Conservation (phyloP, 2,888 invertebrate species). For the Parapristionchus giblindavisi region DNA sequence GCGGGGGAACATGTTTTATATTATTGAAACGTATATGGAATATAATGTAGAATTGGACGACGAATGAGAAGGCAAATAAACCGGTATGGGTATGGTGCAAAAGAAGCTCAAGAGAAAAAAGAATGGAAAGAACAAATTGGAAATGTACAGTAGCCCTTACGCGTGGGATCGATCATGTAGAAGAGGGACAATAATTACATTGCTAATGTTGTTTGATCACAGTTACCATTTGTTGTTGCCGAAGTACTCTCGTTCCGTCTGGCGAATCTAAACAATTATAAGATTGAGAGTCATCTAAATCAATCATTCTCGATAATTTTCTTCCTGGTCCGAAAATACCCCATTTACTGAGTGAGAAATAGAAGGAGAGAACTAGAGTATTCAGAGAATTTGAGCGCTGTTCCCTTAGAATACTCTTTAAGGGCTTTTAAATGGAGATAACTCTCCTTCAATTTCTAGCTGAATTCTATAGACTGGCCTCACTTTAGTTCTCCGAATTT, state of each 20-base stretch:
- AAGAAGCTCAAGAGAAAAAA: no score
- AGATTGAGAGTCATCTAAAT: no score
- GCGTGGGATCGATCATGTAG: no score
- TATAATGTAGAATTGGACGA: no score
- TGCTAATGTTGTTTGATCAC: no score
- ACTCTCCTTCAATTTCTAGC: slow-evolving; percentile 23
- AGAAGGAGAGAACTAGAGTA: not conserved
- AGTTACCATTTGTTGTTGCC: not conserved
- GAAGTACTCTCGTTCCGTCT: not conserved
- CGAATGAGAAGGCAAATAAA: no score
- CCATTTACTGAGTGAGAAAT: slow-evolving; percentile 19
- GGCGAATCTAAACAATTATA: not conserved
- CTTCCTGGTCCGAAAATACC: not conserved
- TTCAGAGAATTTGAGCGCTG: not conserved
- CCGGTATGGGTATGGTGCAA: no score
- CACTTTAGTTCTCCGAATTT: slow-evolving; percentile 65
- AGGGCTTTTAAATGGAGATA: not conserved
- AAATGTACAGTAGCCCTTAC: no score
- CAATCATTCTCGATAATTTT: not conserved
- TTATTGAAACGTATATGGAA: no score
- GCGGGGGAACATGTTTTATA: no score
- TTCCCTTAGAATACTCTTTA: not conserved
- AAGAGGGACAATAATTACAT: no score
- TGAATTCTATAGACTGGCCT: slow-evolving; percentile 37
- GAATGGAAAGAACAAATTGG: no score